A percentile compares a stretch with the other conserved stretches of the same genome.
Conservation (phyloP, 2,113 vertebrate genomes). For the Cyprinodon tularosa region DNA sequence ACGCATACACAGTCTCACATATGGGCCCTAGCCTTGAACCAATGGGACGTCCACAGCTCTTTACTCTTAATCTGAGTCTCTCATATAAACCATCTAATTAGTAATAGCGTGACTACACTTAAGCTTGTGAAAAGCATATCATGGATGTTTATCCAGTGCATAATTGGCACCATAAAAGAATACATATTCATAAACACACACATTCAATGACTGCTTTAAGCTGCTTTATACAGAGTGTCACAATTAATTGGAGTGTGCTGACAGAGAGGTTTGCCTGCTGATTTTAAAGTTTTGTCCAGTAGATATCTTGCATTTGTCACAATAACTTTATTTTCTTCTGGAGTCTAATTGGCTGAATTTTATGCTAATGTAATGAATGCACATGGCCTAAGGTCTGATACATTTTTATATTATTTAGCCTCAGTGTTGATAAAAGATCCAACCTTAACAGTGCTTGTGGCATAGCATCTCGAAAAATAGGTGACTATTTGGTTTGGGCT, state of each 20-base stretch:
- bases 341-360: constrained; percentile 11
- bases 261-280: constrained; percentile 63
- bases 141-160: constrained; percentile 70
- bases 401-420: constrained; percentile 30
- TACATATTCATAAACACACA: constrained; percentile 72
- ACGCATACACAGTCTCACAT: constrained; percentile 55
- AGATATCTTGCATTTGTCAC: constrained; percentile 52
- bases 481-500: background rate
- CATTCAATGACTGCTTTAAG: constrained; percentile 41
- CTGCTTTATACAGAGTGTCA: constrained; percentile 67
- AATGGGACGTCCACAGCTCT: constrained; percentile 54
- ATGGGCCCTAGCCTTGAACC: constrained; percentile 51
- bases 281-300: constrained; percentile 60
- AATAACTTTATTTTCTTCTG: constrained; percentile 21
- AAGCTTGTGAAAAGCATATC: constrained; percentile 65
- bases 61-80: constrained; percentile 57
- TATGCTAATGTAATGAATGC: constrained; percentile 16
- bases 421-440: constrained; percentile 5
- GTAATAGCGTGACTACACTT: constrained; percentile 65
- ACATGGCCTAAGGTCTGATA: background rate
- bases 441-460: background rate
- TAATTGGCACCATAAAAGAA: constrained; percentile 74
- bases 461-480: background rate
- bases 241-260: constrained; percentile 67
- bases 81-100: constrained; percentile 74